These are phyloP conservation scores for Pterobdella sp. DNA, from an alignment of 2,888 invertebrate genomes.

Conservation along the genomic window DNA sequence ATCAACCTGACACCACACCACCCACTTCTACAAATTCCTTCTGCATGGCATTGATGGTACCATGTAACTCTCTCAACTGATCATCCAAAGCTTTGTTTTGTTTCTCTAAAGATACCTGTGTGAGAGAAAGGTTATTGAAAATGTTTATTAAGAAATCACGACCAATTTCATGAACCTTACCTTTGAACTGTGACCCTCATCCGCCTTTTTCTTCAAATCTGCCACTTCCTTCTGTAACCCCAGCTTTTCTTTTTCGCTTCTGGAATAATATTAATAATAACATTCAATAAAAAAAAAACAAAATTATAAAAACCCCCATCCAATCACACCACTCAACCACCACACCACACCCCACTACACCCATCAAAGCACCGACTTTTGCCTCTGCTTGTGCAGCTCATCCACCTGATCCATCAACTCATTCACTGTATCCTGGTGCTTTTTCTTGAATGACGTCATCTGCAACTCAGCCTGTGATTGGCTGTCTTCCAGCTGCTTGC, in stretches of 20 bases:
- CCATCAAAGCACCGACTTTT: slow-evolving; percentile 61
- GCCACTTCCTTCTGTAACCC: slow-evolving; percentile 12
- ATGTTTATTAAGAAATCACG: background rate
- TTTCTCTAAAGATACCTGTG: slow-evolving; percentile 21
- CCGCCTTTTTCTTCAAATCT: slow-evolving; percentile 10
- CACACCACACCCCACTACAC: slow-evolving; percentile 1
- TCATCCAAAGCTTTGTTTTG: slow-evolving; percentile 21
- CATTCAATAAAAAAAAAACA: background rate
- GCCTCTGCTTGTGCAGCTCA: slow-evolving; percentile 88
- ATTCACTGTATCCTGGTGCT: slow-evolving; percentile 97
- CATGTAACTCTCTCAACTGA: slow-evolving; percentile 21
- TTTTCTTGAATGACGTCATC: slow-evolving; percentile 92
- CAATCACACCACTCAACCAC: background rate
- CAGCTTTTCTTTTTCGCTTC: slow-evolving; percentile 27
- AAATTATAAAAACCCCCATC: background rate
- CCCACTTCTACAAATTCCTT: slow-evolving; percentile 12
- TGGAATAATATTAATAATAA: background rate
- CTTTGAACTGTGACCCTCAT: slow-evolving; percentile 24
- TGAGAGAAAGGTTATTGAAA: background rate
- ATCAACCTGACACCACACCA: too few species aligned
- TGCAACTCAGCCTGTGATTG: slow-evolving; percentile 98
- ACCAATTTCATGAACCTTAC: background rate
- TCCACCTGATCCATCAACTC: slow-evolving; percentile 99
- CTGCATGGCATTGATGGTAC: slow-evolving; percentile 1
- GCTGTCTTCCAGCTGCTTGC: slow-evolving; percentile 91